Evolutionary conservation across 1,140 invertebrate species (phyloP), one percentile per base, ranked within the genome.

Genomic region (Macrostomum lignano): DNA sequence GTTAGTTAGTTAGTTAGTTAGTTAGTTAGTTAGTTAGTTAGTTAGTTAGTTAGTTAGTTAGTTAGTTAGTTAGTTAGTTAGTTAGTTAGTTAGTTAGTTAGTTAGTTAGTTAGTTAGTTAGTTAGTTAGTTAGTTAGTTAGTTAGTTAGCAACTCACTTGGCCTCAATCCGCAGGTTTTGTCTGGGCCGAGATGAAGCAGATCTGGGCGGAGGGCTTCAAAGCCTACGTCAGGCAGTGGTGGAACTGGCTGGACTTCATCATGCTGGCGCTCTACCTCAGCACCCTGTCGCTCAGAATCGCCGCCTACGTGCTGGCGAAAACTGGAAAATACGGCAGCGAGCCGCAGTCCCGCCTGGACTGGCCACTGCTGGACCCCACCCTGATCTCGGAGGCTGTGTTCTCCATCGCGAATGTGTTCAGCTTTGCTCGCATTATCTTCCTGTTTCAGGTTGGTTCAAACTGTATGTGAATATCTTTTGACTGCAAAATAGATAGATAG

Each of bases 241-340:
- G 84, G 84, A 93, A 93, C 50, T 77, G 88, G 41, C 71, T 91
- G 3, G 84, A 93, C 52, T 88, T 86, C 46, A 72, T 86, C 41
- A 82, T 63, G 60, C 48, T 62, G 9, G 59, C 54, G 10, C 47
- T 63, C 6, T 63, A 62, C 41, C 44, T 62, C 11, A 54, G 55
- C 35, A 60, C 60, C 10, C 53, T 62, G 35, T 51, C 57, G 3
- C 43, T 62, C 2, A 39, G 60, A 14, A 40, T 49, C 9, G 47
- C 49, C 2, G 49, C 48, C 2, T 56, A 46, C 31, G 7, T 31
- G n/a, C 13, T 31, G 13, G 25, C 20, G 5, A 7, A n/a, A 4
- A 21, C 9, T 4, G 3, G 32, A 5, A 38, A 29, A 23, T 54
- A 48, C 35, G 52, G 52, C 2, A 42, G 41, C n/a, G 39, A 42